These are phyloP conservation scores for Xylota segnis DNA, from an alignment of 2,888 invertebrate genomes.

Conservation along the genomic window DNA sequence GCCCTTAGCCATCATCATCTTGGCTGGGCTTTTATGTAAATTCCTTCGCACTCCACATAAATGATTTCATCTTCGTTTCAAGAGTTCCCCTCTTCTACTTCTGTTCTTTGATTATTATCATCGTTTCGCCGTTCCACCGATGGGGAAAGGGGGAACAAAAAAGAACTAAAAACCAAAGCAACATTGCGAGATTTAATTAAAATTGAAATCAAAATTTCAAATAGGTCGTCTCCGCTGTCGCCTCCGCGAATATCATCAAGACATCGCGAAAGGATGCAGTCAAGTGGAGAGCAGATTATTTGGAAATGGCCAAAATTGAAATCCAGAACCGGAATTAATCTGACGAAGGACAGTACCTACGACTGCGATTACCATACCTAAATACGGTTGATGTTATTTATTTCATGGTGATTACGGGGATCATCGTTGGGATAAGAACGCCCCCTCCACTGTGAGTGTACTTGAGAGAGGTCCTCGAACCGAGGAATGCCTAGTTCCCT, in stretches of 20 bases:
- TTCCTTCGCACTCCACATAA: slow-evolving; percentile 30
- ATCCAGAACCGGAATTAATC: slow-evolving; percentile 58
- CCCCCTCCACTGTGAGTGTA: neutral
- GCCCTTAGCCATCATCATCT: slow-evolving; percentile 20
- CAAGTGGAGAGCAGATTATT: slow-evolving; percentile 48
- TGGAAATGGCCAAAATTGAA: slow-evolving; percentile 59
- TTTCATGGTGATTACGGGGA: slow-evolving; percentile 60
- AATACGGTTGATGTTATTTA: slow-evolving; percentile 51
- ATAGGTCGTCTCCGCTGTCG: slow-evolving; percentile 7
- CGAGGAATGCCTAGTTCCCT: neutral
- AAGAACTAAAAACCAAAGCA: slow-evolving; percentile 47
- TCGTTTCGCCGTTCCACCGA: neutral
- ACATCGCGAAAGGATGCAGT: slow-evolving; percentile 33
- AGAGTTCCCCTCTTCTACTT: neutral
- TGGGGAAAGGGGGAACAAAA: neutral
- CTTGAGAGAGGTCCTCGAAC: slow-evolving; percentile 20
- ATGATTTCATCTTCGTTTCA: slow-evolving; percentile 16
- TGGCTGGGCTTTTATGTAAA: slow-evolving; percentile 57
- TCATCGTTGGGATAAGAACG: slow-evolving; percentile 22
- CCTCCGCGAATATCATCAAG: slow-evolving; percentile 1
- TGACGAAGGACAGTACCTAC: slow-evolving; percentile 41
- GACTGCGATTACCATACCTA: slow-evolving; percentile 38
- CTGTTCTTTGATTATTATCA: neutral
- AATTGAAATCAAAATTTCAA: slow-evolving; percentile 71
- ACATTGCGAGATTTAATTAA: slow-evolving; percentile 70